phyloP scores from a whole-genome alignment of 2,113 vertebrate genomes.

The Phaethon lepturus region DNA sequence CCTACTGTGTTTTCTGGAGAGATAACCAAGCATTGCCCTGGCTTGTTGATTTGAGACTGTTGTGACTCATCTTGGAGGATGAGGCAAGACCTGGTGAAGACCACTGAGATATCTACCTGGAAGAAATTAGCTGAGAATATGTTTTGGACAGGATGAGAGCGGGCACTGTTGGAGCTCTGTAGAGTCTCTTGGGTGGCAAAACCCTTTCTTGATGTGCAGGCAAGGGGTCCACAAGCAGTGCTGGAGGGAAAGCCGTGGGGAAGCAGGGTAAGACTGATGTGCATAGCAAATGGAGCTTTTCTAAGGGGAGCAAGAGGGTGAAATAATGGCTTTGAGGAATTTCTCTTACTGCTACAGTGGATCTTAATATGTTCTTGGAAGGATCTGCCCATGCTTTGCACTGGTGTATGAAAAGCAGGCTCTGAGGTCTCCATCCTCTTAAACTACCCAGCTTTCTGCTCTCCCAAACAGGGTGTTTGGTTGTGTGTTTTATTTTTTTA shows the following conservation, averaged over 20 bases:
- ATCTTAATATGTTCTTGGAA: background rate
- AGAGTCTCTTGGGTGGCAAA: background rate
- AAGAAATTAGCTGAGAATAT: background rate
- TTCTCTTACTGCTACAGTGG: background rate
- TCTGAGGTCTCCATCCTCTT: background rate
- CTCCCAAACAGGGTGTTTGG: background rate
- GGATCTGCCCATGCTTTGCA: accelerated
- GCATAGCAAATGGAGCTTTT: background rate
- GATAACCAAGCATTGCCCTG: background rate
- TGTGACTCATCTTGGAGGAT: background rate
- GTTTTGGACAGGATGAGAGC: accelerated
- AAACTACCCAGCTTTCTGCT: background rate
- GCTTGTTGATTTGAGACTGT: background rate
- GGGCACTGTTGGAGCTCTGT: background rate
- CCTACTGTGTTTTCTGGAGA: background rate
- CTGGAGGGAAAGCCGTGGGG: too few species aligned
- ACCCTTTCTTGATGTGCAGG: background rate
- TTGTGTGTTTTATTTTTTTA: background rate
- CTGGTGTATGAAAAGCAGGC: background rate
- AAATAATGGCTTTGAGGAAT: background rate
- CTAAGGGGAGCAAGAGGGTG: background rate
- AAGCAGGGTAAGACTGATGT: background rate
- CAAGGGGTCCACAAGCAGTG: background rate
- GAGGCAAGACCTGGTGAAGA: background rate
- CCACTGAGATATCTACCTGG: background rate